Evolutionary conservation across 2,797 vertebrate species (phyloP).

Genomic region (Phrynocephalus guinanensis): DNA sequence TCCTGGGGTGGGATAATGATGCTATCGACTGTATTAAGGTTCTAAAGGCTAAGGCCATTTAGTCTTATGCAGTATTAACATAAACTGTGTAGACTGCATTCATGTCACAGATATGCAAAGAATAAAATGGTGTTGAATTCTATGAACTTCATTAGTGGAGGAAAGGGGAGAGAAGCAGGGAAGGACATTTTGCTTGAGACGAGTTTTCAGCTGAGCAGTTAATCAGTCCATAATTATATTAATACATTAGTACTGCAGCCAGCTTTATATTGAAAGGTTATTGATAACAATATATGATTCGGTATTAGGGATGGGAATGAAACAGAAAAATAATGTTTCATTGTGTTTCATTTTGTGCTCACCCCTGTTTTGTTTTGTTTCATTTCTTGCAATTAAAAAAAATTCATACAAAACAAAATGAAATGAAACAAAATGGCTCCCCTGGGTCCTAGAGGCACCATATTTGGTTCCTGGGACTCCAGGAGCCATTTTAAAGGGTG

Average conservation of each 20-base stretch:
- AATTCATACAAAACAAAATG: too few relatives aligned
- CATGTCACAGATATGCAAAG: conserved; percentile 35
- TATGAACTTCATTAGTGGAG: conserved; percentile 50
- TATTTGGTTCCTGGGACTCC: too few relatives aligned
- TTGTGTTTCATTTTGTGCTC: too few relatives aligned
- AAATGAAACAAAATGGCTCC: too few relatives aligned
- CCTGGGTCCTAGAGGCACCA: too few relatives aligned
- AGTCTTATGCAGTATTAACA: conserved; percentile 19
- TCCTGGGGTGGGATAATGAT: conserved; percentile 34
- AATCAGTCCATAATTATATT: conserved; percentile 63
- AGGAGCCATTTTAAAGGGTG: too few relatives aligned
- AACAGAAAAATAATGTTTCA: too few relatives aligned
- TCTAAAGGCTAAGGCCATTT: conserved; percentile 45
- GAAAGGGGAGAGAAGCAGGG: neutral
- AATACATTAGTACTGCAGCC: conserved; percentile 58
- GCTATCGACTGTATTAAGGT: conserved; percentile 35
- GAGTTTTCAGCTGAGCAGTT: conserved; percentile 69
- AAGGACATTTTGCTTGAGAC: conserved; percentile 54
- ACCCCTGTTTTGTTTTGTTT: too few relatives aligned
- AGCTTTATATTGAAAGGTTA: conserved; percentile 65
- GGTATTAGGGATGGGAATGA: conserved; percentile 31
- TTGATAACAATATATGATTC: conserved; percentile 70
- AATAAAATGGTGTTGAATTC: conserved; percentile 64
- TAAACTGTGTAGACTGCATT: conserved; percentile 24
- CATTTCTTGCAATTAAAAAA: too few relatives aligned